Evolutionary conservation across 2,797 vertebrate species (phyloP).

Genomic region (Nasua narica): DNA sequence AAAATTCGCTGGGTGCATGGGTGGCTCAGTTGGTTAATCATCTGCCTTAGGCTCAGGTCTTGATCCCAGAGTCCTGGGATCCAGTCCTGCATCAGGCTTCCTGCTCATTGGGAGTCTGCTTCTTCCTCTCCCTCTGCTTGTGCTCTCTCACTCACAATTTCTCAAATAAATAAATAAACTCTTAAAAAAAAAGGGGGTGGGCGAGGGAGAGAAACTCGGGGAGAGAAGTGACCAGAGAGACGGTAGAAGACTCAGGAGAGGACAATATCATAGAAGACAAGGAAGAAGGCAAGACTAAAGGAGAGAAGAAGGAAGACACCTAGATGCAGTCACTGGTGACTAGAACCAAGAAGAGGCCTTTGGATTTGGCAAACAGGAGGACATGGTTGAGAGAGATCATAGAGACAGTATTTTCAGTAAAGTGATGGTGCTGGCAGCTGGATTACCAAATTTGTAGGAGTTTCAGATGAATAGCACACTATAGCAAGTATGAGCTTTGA

Average conservation of each 20-base stretch:
- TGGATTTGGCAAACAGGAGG: neutral
- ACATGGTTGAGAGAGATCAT: neutral
- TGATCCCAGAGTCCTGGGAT: neutral
- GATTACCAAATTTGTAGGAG: neutral
- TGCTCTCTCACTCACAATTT: too few relatives aligned
- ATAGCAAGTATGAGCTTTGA: neutral
- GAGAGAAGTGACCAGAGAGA: neutral
- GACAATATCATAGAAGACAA: neutral
- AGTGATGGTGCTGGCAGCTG: neutral
- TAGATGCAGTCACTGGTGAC: neutral
- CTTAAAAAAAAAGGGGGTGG: too few relatives aligned
- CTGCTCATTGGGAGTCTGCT: too few relatives aligned
- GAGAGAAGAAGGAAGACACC: neutral
- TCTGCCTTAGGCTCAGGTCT: neutral
- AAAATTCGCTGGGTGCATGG: neutral
- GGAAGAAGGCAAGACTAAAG: neutral
- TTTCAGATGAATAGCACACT: neutral
- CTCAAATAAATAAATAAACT: too few relatives aligned
- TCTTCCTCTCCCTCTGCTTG: too few relatives aligned
- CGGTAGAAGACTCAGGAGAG: neutral
- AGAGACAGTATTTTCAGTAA: neutral
- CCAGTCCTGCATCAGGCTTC: too few relatives aligned
- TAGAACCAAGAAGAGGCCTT: neutral
- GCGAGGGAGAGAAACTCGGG: neutral
- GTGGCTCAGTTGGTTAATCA: neutral